Percentiles rank a stretch among this genome's conserved stretches.
Conservation (phyloP, 2,888 invertebrate genomes). For the Drosophila peninsularis region DNA sequence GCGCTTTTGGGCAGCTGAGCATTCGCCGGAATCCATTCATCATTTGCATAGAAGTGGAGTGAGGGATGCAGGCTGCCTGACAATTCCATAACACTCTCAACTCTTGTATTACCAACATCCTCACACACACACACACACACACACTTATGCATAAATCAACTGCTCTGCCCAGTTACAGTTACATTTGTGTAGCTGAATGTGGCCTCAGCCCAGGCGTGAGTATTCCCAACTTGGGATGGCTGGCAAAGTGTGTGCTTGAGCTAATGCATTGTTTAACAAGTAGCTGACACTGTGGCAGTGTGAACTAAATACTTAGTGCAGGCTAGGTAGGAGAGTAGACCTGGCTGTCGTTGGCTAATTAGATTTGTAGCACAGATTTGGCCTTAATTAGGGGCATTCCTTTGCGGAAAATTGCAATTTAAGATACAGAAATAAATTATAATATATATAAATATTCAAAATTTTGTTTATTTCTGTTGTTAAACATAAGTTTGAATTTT, state of each 20-base stretch:
- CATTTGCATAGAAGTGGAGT: constrained; percentile 63
- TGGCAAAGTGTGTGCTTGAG: neutral
- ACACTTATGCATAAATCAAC: constrained; percentile 48
- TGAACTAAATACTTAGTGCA: neutral
- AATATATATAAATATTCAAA: neutral
- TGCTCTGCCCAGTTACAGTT: constrained; percentile 40
- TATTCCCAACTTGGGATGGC: neutral
- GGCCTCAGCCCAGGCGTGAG: neutral
- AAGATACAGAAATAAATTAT: neutral
- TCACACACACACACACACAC: constrained; percentile 27
- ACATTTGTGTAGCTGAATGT: constrained; percentile 33
- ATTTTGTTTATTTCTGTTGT: too few species aligned
- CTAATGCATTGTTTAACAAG: constrained; percentile 11
- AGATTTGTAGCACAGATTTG: neutral
- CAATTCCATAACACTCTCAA: constrained; percentile 32
- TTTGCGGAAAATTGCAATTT: neutral
- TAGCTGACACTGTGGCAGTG: neutral
- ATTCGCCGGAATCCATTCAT: constrained; percentile 54
- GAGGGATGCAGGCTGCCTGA: constrained; percentile 16
- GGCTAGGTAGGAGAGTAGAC: too few species aligned
- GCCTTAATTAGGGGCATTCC: neutral
- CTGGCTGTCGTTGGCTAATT: neutral
- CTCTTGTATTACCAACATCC: constrained; percentile 19
- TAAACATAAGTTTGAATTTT: too few species aligned
- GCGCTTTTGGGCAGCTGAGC: constrained; percentile 36